Base-by-base conservation (phyloP, 2,888 invertebrate genomes). In the Hanleya hanleyi region DNA sequence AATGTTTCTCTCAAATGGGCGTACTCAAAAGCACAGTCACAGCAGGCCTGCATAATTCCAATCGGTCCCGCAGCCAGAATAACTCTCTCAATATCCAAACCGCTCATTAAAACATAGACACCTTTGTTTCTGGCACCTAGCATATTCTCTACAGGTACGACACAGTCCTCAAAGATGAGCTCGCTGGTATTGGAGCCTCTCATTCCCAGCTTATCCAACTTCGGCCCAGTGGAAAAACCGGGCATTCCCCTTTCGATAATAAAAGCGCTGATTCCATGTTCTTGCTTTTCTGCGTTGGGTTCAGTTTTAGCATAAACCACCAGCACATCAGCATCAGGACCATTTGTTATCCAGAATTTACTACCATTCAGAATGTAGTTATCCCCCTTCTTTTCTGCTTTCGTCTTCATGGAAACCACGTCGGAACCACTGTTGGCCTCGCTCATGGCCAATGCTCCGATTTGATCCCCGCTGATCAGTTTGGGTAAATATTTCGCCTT, bases 301-400 rank as follows among this genome's bases (percentile, higher is more conserved):
- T 92, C 90, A 0, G 99, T 99, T 92, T 95, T 96, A 3, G 98
- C 99, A 90, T 99, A 99, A 32, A 92, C 98, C 83, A 99, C 94
- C 78, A 98, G 91, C 22, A 96, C 95, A 89, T 99, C 98, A 33
- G 99, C 99, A 91, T 97, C 96, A 0, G 97, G 95, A 6, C 96
- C 99, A 90, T 99, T 99, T 0, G 99, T 99, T 76, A 99, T 99
- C 99, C 99, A 99, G 91, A 99, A 99, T 91, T 99, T 99, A 84
- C 93, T 96, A 4, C 99, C 99, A 90, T 99, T 99, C 0, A 99
- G 91, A 0, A 99, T 91, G 88, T 97, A 99, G 89, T 96, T 93
- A 87, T 98, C 97, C 0, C 95, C 91, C 83, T 95, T 94, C 86
- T 95, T 96, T 75, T 96, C 96, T 0, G 99, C 99, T 66, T 92